A percentile compares a stretch with the other conserved stretches of the same genome.
These are phyloP conservation scores for Dreissena polymorpha DNA, from an alignment of 1,140 invertebrate genomes.

Conservation along the genomic window DNA sequence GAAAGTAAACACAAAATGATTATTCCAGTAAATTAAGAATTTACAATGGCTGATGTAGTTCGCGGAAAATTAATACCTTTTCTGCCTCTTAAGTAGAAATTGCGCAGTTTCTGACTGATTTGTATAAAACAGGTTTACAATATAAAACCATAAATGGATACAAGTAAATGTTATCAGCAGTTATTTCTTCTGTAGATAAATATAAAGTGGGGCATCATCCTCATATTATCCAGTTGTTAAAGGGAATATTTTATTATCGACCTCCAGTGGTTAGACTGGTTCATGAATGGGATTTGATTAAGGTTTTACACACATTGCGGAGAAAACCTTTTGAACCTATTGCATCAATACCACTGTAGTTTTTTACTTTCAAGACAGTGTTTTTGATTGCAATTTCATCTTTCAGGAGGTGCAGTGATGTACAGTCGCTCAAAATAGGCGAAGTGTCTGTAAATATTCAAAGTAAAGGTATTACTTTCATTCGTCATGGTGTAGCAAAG, in stretches of 20 bases:
- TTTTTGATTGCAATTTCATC: too few species aligned
- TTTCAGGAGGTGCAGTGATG: too few species aligned
- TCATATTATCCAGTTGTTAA: slow-evolving; percentile 40
- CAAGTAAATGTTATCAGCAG: slow-evolving; percentile 50
- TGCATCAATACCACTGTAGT: slow-evolving; percentile 20
- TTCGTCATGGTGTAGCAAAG: slow-evolving; percentile 22
- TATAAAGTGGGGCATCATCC: slow-evolving; percentile 25
- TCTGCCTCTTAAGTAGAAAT: slow-evolving; percentile 24
- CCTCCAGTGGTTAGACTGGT: slow-evolving; percentile 26
- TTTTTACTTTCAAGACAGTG: slow-evolving; percentile 41
- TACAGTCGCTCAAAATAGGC: too few species aligned
- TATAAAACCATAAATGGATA: slow-evolving; percentile 48
- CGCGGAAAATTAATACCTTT: slow-evolving; percentile 42
- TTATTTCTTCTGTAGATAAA: slow-evolving; percentile 37
- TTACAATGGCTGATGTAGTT: slow-evolving; percentile 49
- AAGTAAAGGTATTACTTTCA: slow-evolving; percentile 19
- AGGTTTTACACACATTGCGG: slow-evolving; percentile 17
- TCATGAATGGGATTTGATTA: slow-evolving; percentile 54
- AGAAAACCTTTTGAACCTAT: slow-evolving; percentile 55
- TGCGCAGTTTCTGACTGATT: slow-evolving; percentile 33
- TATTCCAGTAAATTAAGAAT: slow-evolving; percentile 35
- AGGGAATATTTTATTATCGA: slow-evolving; percentile 47
- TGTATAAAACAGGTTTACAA: slow-evolving; percentile 13
- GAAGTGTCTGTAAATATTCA: neutral
- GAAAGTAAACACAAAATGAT: slow-evolving; percentile 30